Conservation (phyloP, 64 coral and sea anemone species). For the Pachyseris speciosa region DNA sequence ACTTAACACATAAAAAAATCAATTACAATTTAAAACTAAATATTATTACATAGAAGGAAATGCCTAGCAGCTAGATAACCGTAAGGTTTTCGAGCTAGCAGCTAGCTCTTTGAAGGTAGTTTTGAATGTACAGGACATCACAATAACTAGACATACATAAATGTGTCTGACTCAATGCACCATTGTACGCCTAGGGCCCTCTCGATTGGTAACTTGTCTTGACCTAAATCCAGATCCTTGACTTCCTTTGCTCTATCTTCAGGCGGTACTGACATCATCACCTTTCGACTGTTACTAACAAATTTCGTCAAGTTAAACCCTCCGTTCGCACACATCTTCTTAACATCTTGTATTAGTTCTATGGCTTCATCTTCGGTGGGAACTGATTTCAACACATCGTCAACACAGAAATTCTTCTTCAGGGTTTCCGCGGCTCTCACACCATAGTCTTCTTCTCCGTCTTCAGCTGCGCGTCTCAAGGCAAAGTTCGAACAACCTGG, state of each 20-base stretch:
- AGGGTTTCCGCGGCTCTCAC: not conserved
- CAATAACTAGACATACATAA: no score
- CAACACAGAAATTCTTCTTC: constrained; percentile 46
- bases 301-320: constrained; percentile 70
- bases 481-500: constrained; percentile 60
- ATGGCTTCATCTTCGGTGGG: not conserved
- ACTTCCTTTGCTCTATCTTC: not conserved
- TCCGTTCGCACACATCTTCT: constrained; percentile 53
- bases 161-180: constrained; percentile 54
- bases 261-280: constrained; percentile 41
- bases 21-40: no score
- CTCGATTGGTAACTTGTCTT: constrained; percentile 29
- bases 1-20: no score
- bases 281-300: constrained; percentile 58
- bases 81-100: no score
- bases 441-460: constrained; percentile 48
- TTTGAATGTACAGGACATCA: no score
- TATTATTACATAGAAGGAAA: no score
- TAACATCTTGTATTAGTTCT: constrained; percentile 50
- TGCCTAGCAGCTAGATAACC: no score
- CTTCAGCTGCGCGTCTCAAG: constrained; percentile 21
- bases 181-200: constrained; percentile 35
- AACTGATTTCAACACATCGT: constrained; percentile 14
- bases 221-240: constrained; percentile 28
- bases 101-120: no score